Base-by-base conservation (phyloP, 2,888 invertebrate species). In the Cotesia congregata region DNA sequence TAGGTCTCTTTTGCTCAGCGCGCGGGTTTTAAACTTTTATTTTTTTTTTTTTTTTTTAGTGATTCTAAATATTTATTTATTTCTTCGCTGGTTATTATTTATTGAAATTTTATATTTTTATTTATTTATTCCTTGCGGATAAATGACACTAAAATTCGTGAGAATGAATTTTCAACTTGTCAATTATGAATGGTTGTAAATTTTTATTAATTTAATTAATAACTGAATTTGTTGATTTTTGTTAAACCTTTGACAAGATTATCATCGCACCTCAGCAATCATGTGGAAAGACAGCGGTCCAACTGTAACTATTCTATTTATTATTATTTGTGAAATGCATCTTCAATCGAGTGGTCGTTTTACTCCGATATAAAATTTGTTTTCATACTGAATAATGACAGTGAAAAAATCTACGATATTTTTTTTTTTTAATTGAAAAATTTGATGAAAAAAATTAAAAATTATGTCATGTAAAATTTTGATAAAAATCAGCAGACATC, bases 281-380 rank as follows among this genome's bases (percentile, higher is more conserved):
- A 82, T 82, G 82, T 82, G 82, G 82, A 82, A 82, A 79, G 82
- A 82, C 79, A 82, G 82, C 80, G 82, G 82, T 70, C 82, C 82
- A 70, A 82, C 82, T 80, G 82, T 82, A 82, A 82, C 78, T 82
- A 80, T 75, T 30, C 59, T 41, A 38, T 77, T 74, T 9, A 71
- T 61, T 59, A 67, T 71, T 61, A 39, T 67, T 77, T 65, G 30
- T 59, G 64, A 64, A 64, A 65, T 73, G 40, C 39, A 68, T 68
- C 62, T 62, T 62, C 20, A 17, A 17, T 62, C 20, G 15, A 62
- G 15, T 62, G 20, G 30, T 30, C 30, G 30, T 30, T 3, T 30
- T 30, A 30, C 3, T 30, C 30, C 30, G 30, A 30, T 30, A 30
- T 30, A 3, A 30, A 30, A 30, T 30, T 30, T 30, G n/a, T 30